These are phyloP conservation scores for Zaprionus obscuricornis DNA, from an alignment of 2,888 invertebrate species.

Conservation along the genomic window DNA sequence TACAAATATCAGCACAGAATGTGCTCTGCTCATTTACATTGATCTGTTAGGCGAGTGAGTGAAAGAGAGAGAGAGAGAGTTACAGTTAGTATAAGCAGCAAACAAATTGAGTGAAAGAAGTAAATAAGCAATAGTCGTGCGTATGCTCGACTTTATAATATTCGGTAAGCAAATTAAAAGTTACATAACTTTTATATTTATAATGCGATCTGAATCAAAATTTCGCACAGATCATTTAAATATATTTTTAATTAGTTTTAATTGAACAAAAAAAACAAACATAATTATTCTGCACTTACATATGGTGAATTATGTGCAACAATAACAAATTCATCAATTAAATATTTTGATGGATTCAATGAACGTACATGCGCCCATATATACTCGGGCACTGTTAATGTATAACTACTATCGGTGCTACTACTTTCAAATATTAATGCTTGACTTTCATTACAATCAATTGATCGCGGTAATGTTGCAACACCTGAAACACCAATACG, in stretches of 20 bases:
- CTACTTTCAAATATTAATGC: slow-evolving; percentile 5
- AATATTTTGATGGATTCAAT: slow-evolving; percentile 2
- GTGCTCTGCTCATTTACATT: slow-evolving; percentile 17
- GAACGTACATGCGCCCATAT: slow-evolving; percentile 46
- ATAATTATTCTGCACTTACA: slow-evolving; percentile 33
- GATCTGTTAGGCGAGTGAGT: slow-evolving; percentile 11
- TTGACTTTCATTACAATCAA: slow-evolving; percentile 5
- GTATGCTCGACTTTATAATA: too few relatives aligned
- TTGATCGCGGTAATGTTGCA: slow-evolving; percentile 15
- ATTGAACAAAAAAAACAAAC: not conserved
- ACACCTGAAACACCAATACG: slow-evolving; percentile 49
- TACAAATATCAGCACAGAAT: slow-evolving; percentile 40
- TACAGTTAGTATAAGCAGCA: too few relatives aligned
- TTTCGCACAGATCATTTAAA: too few relatives aligned
- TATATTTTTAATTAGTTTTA: too few relatives aligned
- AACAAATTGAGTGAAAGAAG: too few relatives aligned
- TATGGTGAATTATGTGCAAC: slow-evolving; percentile 51
- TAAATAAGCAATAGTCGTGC: too few relatives aligned
- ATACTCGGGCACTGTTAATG: slow-evolving; percentile 28
- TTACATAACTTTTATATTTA: too few relatives aligned
- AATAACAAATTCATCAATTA: slow-evolving; percentile 39
- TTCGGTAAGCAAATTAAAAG: too few relatives aligned
- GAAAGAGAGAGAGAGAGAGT: not conserved
- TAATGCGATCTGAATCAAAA: too few relatives aligned
- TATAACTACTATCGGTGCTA: too few relatives aligned